These are phyloP conservation scores for Monopis laevigella DNA, from an alignment of 2,888 invertebrate genomes.

Conservation along the genomic window DNA sequence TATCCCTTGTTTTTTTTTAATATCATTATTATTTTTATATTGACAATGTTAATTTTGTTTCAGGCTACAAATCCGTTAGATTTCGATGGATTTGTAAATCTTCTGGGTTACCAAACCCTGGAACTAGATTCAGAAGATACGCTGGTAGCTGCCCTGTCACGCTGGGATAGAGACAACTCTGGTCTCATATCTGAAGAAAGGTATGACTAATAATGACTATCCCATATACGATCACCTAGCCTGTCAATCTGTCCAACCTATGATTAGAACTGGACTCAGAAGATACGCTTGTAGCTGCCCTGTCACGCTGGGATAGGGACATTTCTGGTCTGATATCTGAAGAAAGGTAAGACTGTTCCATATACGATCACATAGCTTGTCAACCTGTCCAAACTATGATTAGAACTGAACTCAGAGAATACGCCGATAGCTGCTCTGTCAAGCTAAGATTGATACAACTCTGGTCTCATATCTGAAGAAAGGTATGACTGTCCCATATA, in stretches of 20 bases:
- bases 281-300: constrained; percentile 68
- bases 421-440: constrained; percentile 70
- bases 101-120: constrained; percentile 69
- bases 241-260: too few species aligned
- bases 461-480: constrained; percentile 70
- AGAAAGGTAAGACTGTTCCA: too few species aligned
- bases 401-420: constrained; percentile 72
- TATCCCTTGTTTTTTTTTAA: too few species aligned
- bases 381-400: too few species aligned
- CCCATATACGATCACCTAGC: too few species aligned
- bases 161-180: constrained; percentile 70
- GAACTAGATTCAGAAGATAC: constrained; percentile 73
- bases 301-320: constrained; percentile 72
- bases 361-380: too few species aligned
- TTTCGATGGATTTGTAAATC: constrained; percentile 70
- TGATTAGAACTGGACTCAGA: constrained; percentile 71
- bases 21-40: constrained; percentile 3
- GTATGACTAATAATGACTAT: too few species aligned
- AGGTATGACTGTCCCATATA: too few species aligned
- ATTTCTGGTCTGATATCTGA: constrained; percentile 71
- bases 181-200: constrained; percentile 71
- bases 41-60: constrained; percentile 8
- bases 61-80: constrained; percentile 54
- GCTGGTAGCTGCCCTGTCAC: constrained; percentile 68
- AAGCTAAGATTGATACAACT: constrained; percentile 71